A percentile compares a stretch with the other conserved stretches of the same genome.
Evolutionary conservation across 1,140 invertebrate species (phyloP).

Genomic region (Coptotermes formosanus): DNA sequence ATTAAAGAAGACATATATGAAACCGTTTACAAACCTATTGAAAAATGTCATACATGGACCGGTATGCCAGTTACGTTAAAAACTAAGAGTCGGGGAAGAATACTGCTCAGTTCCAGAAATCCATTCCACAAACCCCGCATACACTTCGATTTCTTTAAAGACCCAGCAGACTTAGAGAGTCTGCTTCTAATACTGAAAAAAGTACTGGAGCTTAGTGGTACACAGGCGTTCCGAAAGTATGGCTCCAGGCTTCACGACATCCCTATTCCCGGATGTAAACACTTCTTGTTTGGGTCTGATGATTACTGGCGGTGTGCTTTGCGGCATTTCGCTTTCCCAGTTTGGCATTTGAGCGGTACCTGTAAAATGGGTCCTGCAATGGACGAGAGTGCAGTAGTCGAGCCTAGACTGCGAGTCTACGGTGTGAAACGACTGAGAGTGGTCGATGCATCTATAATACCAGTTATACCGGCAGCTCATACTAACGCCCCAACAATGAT

Average conservation of each 20-base stretch:
- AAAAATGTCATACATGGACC: conserved; percentile 45
- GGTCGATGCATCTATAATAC: conserved; percentile 79
- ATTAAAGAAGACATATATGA: conserved; percentile 44
- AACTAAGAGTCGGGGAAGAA: conserved; percentile 46
- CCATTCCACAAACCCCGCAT: conserved; percentile 75
- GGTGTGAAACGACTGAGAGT: conserved; percentile 69
- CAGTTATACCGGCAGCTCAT: conserved; percentile 67
- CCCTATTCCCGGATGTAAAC: conserved; percentile 38
- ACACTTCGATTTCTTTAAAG: conserved; percentile 63
- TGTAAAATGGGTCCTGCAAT: conserved; percentile 73
- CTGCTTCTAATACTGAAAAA: too few relatives aligned
- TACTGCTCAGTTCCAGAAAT: conserved; percentile 65
- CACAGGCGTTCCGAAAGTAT: conserved; percentile 39
- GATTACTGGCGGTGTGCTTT: conserved; percentile 44
- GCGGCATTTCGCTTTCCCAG: conserved; percentile 42
- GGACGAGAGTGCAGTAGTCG: conserved; percentile 69
- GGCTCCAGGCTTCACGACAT: conserved; percentile 37
- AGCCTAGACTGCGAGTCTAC: conserved; percentile 64
- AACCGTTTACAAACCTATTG: conserved; percentile 44
- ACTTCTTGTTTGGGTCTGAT: conserved; percentile 38
- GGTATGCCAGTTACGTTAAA: conserved; percentile 40
- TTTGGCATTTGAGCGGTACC: conserved; percentile 61
- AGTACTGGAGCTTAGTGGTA: too few relatives aligned
- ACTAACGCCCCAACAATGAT: conserved; percentile 84
- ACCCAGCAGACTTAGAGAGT: too few relatives aligned